Conservation (phyloP, 2,797 vertebrate species). For the Melanotaenia maccullochi region DNA sequence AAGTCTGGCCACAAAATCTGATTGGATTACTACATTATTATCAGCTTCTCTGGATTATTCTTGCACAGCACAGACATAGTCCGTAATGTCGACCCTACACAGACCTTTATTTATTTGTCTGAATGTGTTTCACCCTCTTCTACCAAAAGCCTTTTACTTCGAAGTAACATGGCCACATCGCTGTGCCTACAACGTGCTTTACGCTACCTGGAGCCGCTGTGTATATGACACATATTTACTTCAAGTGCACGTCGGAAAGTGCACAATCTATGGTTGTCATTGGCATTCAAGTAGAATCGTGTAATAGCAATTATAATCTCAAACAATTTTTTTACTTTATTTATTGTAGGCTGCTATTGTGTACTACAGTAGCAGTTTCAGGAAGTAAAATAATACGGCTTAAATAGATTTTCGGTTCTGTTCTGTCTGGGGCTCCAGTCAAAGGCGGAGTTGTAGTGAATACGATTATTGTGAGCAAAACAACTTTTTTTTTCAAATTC, state of each 20-base stretch:
- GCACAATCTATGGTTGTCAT: too few species aligned
- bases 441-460: background rate
- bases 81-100: background rate
- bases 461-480: background rate
- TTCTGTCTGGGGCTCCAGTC: background rate
- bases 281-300: too few species aligned
- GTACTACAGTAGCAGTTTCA: background rate
- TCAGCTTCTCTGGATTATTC: background rate
- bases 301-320: too few species aligned
- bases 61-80: background rate
- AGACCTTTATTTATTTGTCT: background rate
- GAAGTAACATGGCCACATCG: background rate
- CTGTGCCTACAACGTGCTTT: background rate
- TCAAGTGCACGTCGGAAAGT: too few species aligned
- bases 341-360: too few species aligned
- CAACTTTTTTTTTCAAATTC: background rate
- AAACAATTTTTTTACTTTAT: too few species aligned
- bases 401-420: background rate
- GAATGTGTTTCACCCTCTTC: background rate
- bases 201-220: background rate
- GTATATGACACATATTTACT: background rate
- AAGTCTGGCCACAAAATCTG: background rate
- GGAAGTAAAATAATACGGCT: background rate
- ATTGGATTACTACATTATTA: background rate
- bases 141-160: background rate